Base-by-base conservation (phyloP, 2,113 vertebrate genomes). In the Nipponia nippon region DNA sequence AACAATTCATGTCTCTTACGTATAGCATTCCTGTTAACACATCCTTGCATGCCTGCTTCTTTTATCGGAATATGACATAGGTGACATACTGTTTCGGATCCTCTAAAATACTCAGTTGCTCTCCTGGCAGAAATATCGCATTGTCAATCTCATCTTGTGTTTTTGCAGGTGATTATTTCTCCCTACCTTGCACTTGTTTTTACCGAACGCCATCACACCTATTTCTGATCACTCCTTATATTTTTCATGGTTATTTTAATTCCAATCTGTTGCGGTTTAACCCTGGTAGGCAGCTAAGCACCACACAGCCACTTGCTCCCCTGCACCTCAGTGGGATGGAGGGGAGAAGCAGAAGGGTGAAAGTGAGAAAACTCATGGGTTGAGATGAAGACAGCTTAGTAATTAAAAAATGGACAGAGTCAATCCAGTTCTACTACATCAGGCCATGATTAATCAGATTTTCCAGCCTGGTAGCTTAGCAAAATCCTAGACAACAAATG, bases 241-340 rank as follows among this genome's bases (percentile, higher is more conserved):
- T 49, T 19, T 80, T 13, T 63, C 26, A 19, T 17, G 25, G 46
- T 47, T 88, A 59, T 65, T 89, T 89, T 46, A 79, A 40, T 83
- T 92, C 58, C 27, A 65, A 0, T 34, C 62, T 65, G 12, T 29
- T 2, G 2, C 27, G 55, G 29, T 36, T 87, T 62, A 56, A 67
- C 11, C 40, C 63, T 11, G 2, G 23, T 44, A 52, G 17, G 69
- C 59, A 66, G 72, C 34, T 52, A 22, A 69, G 44, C n/a, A 73
- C 32, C 40, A 29, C 23, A 19, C 11, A 72, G 44, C 34, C 0
- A 0, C 34, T 83, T 52, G 15, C n/a, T 76, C 40, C 30, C 22
- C 11, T 5, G 16, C 61, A 42, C 13, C 8, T 67, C 53, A 50
- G 30, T 0, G 1, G 16, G 26, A 47, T 56, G 17, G 4, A 4